phyloP scores from a whole-genome alignment of 2,888 invertebrate species.

The Homarus gammarus region DNA sequence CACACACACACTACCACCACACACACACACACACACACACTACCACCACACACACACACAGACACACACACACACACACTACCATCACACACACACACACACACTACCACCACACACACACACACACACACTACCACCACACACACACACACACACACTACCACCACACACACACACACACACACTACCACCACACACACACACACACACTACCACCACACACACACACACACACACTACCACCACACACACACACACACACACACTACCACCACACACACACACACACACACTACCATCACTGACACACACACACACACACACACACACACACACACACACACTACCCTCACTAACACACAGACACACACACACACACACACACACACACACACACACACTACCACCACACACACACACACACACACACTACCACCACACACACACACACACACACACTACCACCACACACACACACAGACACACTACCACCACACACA shows the following conservation, averaged over 20 bases:
- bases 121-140: too few species aligned
- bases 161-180: too few species aligned
- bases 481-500: too few species aligned
- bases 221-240: neutral
- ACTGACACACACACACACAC: neutral
- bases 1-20: neutral
- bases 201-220: too few species aligned
- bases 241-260: neutral
- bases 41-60: too few species aligned
- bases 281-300: too few species aligned
- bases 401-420: neutral
- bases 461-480: neutral
- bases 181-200: neutral
- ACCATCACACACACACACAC: too few species aligned
- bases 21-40: neutral
- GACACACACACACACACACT: neutral
- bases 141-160: neutral
- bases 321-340: neutral
- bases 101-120: too few species aligned
- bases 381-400: neutral
- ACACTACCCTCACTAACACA: too few species aligned
- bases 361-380: neutral
- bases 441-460: neutral
- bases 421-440: neutral
- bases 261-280: neutral